Conservation (phyloP, 1,140 invertebrate species). For the Pogonognathellus flavescens region DNA sequence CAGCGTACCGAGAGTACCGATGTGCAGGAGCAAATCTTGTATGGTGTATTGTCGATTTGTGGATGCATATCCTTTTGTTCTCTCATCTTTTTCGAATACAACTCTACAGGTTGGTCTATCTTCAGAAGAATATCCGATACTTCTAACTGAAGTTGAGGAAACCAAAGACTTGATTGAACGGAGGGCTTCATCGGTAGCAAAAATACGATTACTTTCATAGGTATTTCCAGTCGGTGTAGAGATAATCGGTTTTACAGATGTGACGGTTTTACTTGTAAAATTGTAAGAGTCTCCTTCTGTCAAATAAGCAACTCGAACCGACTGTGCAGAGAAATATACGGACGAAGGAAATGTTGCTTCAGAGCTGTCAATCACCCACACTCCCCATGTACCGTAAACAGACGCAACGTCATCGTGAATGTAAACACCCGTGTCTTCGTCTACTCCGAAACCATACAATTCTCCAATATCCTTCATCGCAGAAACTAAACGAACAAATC, state of each 20-base stretch:
- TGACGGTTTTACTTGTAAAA: constrained; percentile 2
- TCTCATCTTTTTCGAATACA: constrained; percentile 18
- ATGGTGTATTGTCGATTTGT: constrained; percentile 33
- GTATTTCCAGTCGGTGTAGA: background rate
- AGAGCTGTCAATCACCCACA: constrained; percentile 47
- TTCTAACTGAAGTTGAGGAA: background rate
- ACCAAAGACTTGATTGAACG: constrained; percentile 45
- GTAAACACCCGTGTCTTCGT: constrained; percentile 54
- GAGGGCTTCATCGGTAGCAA: constrained; percentile 31
- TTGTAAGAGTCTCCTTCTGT: constrained; percentile 31
- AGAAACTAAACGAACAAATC: constrained; percentile 32
- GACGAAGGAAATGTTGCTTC: constrained; percentile 19
- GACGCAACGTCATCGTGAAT: constrained; percentile 18
- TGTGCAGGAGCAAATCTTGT: constrained; percentile 13
- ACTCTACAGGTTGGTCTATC: constrained; percentile 16
- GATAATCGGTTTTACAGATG: constrained; percentile 20
- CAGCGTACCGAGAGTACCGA: background rate
- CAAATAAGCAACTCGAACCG: constrained; percentile 41
- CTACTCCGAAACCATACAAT: constrained; percentile 49
- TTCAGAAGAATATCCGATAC: constrained; percentile 50
- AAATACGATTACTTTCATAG: constrained; percentile 26
- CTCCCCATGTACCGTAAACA: constrained; percentile 50
- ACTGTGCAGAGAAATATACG: constrained; percentile 22
- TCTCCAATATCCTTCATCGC: constrained; percentile 38
- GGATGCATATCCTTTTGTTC: background rate